phyloP scores from a whole-genome alignment of 92 coral and sea anemone species.

The Epizoanthus illoricatus region DNA sequence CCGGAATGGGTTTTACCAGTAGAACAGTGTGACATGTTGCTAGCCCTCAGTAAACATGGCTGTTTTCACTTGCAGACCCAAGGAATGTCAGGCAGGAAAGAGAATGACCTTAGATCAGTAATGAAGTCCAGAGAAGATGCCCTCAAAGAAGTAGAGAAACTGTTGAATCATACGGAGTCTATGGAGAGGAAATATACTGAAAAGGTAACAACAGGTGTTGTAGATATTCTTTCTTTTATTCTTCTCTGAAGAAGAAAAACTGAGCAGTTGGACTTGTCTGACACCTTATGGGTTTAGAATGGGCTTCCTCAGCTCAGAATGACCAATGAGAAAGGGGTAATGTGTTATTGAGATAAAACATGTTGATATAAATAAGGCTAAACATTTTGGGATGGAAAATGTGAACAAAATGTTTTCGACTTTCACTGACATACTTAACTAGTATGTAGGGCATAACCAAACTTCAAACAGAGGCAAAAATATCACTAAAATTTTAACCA shows the following conservation, averaged over 20 bases:
- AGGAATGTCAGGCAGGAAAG: slow-evolving; percentile 61
- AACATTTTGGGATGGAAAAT: too few relatives aligned
- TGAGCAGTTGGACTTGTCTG: not conserved
- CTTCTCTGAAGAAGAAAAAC: not conserved
- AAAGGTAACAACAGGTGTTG: slow-evolving; percentile 52
- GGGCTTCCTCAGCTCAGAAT: not conserved
- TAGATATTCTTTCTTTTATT: not conserved
- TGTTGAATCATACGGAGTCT: slow-evolving; percentile 67
- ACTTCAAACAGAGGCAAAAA: too few relatives aligned
- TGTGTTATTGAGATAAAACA: too few relatives aligned
- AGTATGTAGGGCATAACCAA: too few relatives aligned
- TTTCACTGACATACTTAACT: too few relatives aligned
- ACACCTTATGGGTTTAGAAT: not conserved
- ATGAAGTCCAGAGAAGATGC: slow-evolving; percentile 85
- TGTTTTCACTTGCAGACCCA: slow-evolving; percentile 42
- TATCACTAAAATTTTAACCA: too few relatives aligned
- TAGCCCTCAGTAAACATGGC: too few relatives aligned
- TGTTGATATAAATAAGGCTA: too few relatives aligned
- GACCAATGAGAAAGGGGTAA: not conserved
- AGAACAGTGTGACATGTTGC: too few relatives aligned
- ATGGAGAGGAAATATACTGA: slow-evolving; percentile 81
- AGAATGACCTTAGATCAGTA: slow-evolving; percentile 72
- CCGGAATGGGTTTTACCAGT: too few relatives aligned
- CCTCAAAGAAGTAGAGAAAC: slow-evolving; percentile 76
- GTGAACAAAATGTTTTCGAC: too few relatives aligned